Evolutionary conservation across 1,140 invertebrate genomes (phyloP), one percentile per base, ranked within the genome.

Genomic region (Oryzaephilus surinamensis): DNA sequence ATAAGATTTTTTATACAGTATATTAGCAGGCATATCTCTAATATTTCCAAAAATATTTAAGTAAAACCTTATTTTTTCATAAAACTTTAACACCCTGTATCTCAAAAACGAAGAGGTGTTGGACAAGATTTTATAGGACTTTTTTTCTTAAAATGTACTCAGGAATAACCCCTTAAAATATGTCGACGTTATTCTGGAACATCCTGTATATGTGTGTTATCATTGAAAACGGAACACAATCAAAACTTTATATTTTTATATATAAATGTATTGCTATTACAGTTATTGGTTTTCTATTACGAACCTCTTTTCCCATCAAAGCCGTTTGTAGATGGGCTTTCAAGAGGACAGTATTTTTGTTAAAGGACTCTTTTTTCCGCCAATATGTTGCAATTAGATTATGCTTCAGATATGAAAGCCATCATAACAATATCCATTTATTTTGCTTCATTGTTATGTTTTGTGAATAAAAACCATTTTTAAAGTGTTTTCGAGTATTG

Each of bases 281-380:
- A 18, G 32, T 32, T 40, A 40, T 32, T 32, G 38, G 34, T 37
- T 34, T 29, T 37, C 33, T 33, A 36, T 28, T 31, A 24, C 23
- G 8, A 24, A 11, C 11, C 23, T 24, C 23, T 3, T 10, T 24
- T n/a, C n/a, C 23, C 8, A 24, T 24, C 8, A n/a, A 8, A 5
- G 23, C 23, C 11, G 23, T 24, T 24, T 11, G 1, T 24, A 31
- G 18, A 19, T 13, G 13, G 11, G 5, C 12, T 17, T 37, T 17
- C 14, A 28, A 13, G 18, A 16, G 29, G 14, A 37, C 12, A 37
- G 31, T 28, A 29, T 31, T 20, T 28, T 10, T 30, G 18, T 15
- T 11, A 21, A 15, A 27, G 21, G 18, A 11, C 19, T 30, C 8
- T 38, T 21, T 26, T 26, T 20, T 24, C 3, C 8, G 12, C 28